Evolutionary conservation across 2,888 invertebrate species (phyloP).

Genomic region (Orthosia cruda): DNA sequence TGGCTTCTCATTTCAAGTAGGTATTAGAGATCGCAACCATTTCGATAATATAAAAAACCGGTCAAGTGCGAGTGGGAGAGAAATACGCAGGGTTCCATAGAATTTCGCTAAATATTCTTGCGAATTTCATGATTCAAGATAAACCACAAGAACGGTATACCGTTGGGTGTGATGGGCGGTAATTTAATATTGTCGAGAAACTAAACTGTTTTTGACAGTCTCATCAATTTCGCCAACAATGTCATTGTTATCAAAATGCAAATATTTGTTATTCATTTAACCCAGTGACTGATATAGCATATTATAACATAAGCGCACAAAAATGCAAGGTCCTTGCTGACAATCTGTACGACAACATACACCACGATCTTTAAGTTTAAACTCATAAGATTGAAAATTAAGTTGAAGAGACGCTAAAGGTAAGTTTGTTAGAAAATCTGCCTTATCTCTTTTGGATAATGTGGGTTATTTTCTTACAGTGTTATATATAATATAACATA

Average conservation of each 20-base stretch:
- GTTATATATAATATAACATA: conserved; percentile 1
- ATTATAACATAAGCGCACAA: conserved; percentile 55
- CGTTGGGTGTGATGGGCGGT: too few species aligned
- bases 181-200: neutral
- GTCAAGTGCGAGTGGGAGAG: too few species aligned
- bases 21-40: too few species aligned
- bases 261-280: conserved; percentile 65
- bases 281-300: conserved; percentile 65
- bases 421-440: conserved; percentile 33
- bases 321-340: conserved; percentile 66
- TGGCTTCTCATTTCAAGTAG: too few species aligned
- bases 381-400: neutral
- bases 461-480: conserved; percentile 53
- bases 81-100: too few species aligned
- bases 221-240: conserved; percentile 48
- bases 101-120: too few species aligned
- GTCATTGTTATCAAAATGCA: conserved; percentile 55
- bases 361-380: neutral
- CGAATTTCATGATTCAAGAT: too few species aligned
- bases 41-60: too few species aligned
- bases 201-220: conserved; percentile 1
- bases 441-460: conserved; percentile 58
- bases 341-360: neutral
- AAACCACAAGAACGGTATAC: too few species aligned
- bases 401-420: neutral